Conservation (phyloP, 2,113 vertebrate species). For the Halichoeres trimaculatus region DNA sequence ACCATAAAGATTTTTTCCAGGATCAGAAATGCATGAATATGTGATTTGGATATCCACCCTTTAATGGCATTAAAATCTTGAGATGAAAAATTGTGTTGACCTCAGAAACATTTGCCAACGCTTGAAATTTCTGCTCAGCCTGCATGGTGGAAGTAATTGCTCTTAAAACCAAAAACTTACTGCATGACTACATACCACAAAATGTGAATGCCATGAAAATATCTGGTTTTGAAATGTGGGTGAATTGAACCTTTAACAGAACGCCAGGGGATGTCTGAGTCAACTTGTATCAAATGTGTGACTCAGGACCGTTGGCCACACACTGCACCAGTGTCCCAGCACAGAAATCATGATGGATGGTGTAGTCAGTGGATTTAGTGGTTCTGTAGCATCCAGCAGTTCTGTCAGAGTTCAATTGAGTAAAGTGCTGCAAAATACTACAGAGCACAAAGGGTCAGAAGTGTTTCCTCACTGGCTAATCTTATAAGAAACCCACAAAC, state of each 20-base stretch:
- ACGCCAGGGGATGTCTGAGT: neutral
- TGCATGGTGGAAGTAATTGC: neutral
- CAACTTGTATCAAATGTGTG: neutral
- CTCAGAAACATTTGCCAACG: no score
- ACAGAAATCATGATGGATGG: slow-evolving; percentile 14
- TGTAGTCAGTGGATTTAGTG: slow-evolving; percentile 23
- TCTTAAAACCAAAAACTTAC: neutral
- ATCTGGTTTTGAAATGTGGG: neutral
- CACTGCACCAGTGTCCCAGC: slow-evolving; percentile 1
- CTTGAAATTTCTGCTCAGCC: no score
- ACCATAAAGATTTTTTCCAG: no score
- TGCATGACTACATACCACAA: neutral
- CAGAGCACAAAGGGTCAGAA: slow-evolving; percentile 34
- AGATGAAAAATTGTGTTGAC: no score
- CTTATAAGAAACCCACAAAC: slow-evolving; percentile 28
- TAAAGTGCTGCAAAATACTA: slow-evolving; percentile 54
- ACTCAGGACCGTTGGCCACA: neutral
- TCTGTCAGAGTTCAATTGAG: slow-evolving; percentile 34
- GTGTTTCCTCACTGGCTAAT: slow-evolving; percentile 31
- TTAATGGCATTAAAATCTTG: no score
- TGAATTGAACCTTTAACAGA: slow-evolving; percentile 5
- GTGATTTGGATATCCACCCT: no score
- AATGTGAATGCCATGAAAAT: neutral
- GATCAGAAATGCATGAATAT: no score
- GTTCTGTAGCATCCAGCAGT: slow-evolving; percentile 14